These are phyloP conservation scores for Norana najaformis DNA, from an alignment of 2,888 invertebrate species.

Conservation along the genomic window DNA sequence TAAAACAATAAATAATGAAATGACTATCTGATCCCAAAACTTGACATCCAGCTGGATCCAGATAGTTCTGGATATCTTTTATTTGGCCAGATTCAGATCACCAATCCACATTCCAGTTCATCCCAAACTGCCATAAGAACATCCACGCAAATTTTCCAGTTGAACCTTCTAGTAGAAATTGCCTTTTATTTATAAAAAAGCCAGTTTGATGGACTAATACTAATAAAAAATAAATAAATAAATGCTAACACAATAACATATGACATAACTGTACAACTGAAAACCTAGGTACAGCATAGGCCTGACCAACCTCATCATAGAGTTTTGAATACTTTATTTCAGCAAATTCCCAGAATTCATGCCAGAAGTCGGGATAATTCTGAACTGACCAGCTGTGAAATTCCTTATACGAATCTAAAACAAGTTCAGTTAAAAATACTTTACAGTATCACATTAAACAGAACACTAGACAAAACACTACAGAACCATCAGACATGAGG, in stretches of 20 bases:
- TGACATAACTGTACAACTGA: neutral
- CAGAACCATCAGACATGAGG: neutral
- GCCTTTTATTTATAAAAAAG: too few relatives aligned
- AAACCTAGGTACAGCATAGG: neutral
- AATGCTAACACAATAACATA: neutral
- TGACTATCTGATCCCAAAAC: too few relatives aligned
- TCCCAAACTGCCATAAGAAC: too few relatives aligned
- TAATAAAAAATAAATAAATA: neutral
- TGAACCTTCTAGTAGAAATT: too few relatives aligned
- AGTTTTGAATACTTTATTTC: conserved; percentile 60
- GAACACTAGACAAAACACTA: neutral
- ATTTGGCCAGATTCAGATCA: too few relatives aligned
- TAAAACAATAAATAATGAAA: neutral
- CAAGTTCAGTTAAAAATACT: neutral
- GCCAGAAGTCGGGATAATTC: conserved; percentile 65
- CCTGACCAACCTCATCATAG: conserved; percentile 52
- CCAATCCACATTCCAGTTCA: too few relatives aligned
- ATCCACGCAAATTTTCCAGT: too few relatives aligned
- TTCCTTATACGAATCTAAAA: conserved; percentile 62
- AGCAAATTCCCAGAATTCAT: conserved; percentile 62
- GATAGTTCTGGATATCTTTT: too few relatives aligned
- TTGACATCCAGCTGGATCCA: too few relatives aligned
- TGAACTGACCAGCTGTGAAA: conserved; percentile 65
- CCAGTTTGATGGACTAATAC: neutral
- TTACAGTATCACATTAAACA: neutral